Evolutionary conservation across 2,888 invertebrate species (phyloP), one percentile per base, ranked within the genome.

Genomic region (Microdon myrmicae): DNA sequence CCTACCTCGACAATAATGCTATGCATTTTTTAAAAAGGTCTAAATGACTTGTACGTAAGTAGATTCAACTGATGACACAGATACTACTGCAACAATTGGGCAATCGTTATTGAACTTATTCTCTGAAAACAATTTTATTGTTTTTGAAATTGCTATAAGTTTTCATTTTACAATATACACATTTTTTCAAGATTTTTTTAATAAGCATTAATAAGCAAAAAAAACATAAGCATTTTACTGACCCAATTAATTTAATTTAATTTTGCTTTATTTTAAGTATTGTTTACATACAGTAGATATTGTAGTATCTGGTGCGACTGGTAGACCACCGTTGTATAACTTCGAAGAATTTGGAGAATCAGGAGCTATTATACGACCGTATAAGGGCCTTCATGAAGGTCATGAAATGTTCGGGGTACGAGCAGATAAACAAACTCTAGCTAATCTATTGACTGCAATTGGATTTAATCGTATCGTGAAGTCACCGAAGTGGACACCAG

Each of bases 251-350:
- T n/a, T n/a, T n/a, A n/a, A n/a, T n/a, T 38, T 20, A 25, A 1
- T 4, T 12, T 26, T 25, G 32, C 6, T 14, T 43, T 7, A 14
- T 35, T 26, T 35, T 16, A 4, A 53, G 29, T 51, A 56, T 9
- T 51, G 51, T 5, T 28, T 47, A 2, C 49, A 26, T 43, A 39
- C 61, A 1, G 5, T 56, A 2, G 49, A 64, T 6, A 29, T 64
- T 2, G 8, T 12, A 0, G 5, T 64, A 6, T 64, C 61, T n/a
- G 51, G 34, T 2, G 37, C 47, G 2, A 64, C 76, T 0, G 71
- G 75, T 1, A 75, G 74, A 43, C 82, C 82, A 0, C 79, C 82
- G 1, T 49, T 83, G 3, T 72, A 79, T 26, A 71, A 79, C 51
- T 84, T 80, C 69, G 71, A 67, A 1, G 74, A 71, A 12, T 47